Base-by-base conservation (phyloP, 1,140 invertebrate species). In the Lucilia cuprina region DNA sequence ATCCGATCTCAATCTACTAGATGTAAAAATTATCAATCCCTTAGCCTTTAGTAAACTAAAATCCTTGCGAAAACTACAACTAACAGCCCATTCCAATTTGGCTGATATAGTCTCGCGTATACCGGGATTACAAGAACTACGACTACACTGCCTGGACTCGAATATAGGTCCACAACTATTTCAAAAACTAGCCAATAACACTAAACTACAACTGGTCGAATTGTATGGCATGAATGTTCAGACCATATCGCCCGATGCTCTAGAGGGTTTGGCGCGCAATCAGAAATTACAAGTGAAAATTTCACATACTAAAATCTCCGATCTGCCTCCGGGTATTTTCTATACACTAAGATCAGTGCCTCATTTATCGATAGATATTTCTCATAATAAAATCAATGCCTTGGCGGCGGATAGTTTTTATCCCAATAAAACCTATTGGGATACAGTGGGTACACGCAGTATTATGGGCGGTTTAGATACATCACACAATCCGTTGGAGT, bases 351-450 rank as follows among this genome's bases (percentile, higher is more conserved):
- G 95, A 13, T 94, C 94, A 89, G 93, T 96, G 84, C 94, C 96
- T 0, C 95, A 96, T 89, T 92, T 97, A n/a, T 94, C 95, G 4
- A 92, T 97, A 74, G 96, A 97, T 89, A 92, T 97, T 74, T 94
- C 95, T 85, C 93, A 95, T 87, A 97, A 97, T 92, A 94, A 95
- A 91, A 94, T 97, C 86, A 94, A 94, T 82, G 94, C 94, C 80
- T 91, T 97, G 41, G 95, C 94, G 91, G 96, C 96, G 41, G 95
- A 96, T 19, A 94, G 96, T 41, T 95, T 97, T 86, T 97, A 97
- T 90, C 95, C 95, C 2, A 97, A 97, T 90, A 94, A 94, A 83
- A 94, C 95, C 5, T 95, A 95, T 41, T 97, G 96, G 96, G 96
- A 96, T 91, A 94, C 94, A 85, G 94, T 96, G 74, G 96, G 96